These are phyloP conservation scores for Phymorhynchus buccinoides DNA, from an alignment of 1,140 invertebrate genomes.

Conservation along the genomic window DNA sequence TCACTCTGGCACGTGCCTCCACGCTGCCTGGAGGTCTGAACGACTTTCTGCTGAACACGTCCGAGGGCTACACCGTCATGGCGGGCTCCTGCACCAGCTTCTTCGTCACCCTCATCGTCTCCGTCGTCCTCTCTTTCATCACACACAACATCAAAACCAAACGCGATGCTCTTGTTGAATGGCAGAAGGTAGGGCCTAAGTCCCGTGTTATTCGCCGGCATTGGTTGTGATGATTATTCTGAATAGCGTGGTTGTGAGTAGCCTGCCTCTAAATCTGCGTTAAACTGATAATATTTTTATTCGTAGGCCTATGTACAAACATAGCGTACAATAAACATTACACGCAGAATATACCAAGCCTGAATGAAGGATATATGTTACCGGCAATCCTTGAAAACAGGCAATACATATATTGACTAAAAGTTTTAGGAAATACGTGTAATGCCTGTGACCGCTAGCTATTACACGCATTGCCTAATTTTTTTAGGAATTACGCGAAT, in stretches of 20 bases:
- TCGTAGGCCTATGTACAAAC: slow-evolving; percentile 1
- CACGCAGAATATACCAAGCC: no score
- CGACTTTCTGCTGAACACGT: slow-evolving; percentile 57
- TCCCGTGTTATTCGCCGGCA: no score
- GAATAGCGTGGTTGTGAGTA: background rate
- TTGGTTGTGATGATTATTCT: background rate
- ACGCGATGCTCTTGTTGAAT: background rate
- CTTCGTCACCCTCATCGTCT: slow-evolving; percentile 48
- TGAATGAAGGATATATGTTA: no score
- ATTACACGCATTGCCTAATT: no score
- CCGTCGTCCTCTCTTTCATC: slow-evolving; percentile 50
- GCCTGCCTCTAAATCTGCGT: background rate
- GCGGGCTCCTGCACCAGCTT: slow-evolving; percentile 53
- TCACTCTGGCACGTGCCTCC: slow-evolving; percentile 48
- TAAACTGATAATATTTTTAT: background rate
- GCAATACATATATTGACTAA: no score
- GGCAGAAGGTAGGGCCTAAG: slow-evolving; percentile 30
- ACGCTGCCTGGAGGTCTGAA: slow-evolving; percentile 53
- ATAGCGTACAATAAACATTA: no score
- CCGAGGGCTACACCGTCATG: slow-evolving; percentile 55
- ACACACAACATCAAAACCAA: slow-evolving; percentile 50
- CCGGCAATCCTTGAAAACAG: no score
- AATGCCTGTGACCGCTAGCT: no score
- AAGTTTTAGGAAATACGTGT: no score
- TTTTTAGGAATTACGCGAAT: no score